Evolutionary conservation across 2,888 invertebrate species (phyloP).

Genomic region (Leptopilina drosophilae): DNA sequence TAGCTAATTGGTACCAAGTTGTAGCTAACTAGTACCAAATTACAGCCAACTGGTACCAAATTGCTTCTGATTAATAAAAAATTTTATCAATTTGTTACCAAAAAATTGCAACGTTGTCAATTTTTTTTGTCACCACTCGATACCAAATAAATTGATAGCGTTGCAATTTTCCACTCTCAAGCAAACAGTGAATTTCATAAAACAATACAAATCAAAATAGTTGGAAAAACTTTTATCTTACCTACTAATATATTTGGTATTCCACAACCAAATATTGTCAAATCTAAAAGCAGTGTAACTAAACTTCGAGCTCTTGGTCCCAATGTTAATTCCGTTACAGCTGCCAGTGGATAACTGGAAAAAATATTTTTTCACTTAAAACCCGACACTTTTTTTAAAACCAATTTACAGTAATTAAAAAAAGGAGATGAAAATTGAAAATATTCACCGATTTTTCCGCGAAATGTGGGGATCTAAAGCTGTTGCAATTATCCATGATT

Average conservation of each 20-base stretch:
- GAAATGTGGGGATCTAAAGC: constrained; percentile 83
- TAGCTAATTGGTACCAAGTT: too few relatives aligned
- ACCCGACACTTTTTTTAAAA: too few relatives aligned
- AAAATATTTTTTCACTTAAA: constrained; percentile 33
- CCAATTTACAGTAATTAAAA: background rate
- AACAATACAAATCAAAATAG: background rate
- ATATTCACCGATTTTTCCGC: constrained; percentile 79
- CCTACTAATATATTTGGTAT: constrained; percentile 89
- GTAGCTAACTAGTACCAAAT: too few relatives aligned
- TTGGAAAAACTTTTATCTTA: constrained; percentile 65
- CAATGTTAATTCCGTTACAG: constrained; percentile 88
- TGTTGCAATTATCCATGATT: constrained; percentile 89
- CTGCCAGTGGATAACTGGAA: constrained; percentile 88
- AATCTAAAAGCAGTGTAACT: constrained; percentile 84
- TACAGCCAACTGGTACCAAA: too few relatives aligned
- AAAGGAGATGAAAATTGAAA: background rate
- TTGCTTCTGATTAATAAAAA: too few relatives aligned
- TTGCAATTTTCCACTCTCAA: too few relatives aligned
- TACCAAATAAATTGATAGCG: too few relatives aligned
- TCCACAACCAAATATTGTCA: constrained; percentile 87
- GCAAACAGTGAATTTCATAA: too few relatives aligned
- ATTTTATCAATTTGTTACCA: too few relatives aligned
- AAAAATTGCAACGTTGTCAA: too few relatives aligned
- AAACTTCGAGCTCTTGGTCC: constrained; percentile 81
- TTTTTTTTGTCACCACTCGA: too few relatives aligned